Evolutionary conservation across 2,797 vertebrate genomes (phyloP).

Genomic region (Rhincodon typus): DNA sequence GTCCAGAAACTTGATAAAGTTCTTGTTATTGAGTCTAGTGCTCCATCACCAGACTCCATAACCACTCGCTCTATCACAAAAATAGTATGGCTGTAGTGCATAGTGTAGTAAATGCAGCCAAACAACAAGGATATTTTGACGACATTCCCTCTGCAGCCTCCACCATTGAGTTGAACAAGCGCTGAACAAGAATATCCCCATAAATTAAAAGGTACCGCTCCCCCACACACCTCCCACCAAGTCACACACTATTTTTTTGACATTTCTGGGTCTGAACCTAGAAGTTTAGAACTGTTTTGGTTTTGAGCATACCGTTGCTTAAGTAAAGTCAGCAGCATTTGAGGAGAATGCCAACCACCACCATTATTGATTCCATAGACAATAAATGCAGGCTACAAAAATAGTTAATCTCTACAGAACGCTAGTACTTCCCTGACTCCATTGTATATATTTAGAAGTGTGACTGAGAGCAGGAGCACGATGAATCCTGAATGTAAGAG

Average conservation of each 20-base stretch:
- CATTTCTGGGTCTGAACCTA: too few relatives aligned
- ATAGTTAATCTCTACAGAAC: too few relatives aligned
- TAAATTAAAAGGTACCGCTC: not conserved
- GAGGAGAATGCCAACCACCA: not conserved
- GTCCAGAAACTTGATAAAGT: not conserved
- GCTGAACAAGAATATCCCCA: not conserved
- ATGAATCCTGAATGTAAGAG: not conserved
- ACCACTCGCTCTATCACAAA: not conserved
- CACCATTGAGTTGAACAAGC: not conserved
- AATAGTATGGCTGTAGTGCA: not conserved
- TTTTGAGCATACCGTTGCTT: not conserved
- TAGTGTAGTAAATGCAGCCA: not conserved
- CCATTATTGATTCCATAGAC: not conserved
- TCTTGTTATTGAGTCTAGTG: not conserved
- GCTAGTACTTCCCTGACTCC: not conserved
- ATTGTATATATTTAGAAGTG: not conserved
- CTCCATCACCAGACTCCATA: not conserved
- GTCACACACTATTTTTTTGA: too few relatives aligned
- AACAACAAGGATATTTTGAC: not conserved
- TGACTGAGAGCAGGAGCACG: not conserved
- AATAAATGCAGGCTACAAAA: not conserved
- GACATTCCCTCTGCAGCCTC: not conserved
- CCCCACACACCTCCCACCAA: too few relatives aligned
- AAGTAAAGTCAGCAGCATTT: not conserved
- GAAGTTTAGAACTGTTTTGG: too few relatives aligned